Base-by-base conservation (phyloP, 2,113 vertebrate species). In the Chaetodon auriga region DNA sequence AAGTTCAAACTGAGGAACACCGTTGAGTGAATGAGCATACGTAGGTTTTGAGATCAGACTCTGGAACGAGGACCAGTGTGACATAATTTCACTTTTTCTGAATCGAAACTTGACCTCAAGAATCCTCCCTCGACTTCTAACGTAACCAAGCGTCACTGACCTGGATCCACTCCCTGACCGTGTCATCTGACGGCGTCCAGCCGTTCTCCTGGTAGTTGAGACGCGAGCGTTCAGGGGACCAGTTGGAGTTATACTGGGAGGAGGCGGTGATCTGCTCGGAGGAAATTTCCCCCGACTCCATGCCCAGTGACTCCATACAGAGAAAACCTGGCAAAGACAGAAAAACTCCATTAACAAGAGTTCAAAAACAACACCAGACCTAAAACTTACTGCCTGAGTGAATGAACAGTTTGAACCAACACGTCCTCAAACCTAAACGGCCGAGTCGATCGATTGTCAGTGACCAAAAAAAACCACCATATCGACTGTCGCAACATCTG, bases 121-220 rank as follows among this genome's bases (percentile, higher is more conserved):
- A 48, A 35, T 58, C 6, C 21, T 9, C 15, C 45, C 11, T 36
- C 0, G 60, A 54, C 36, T 14, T 65, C 11, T n/a, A 13, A 25
- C 0, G 9, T 23, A 8, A 13, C 14, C 25, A 5, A 38, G 30
- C 45, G 0, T 15, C 0, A 48, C 88, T 45, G 95, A 99, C 98
- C 97, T 99, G 97, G 83, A 99, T 97, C 98, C 98, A 99, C 81
- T 99, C 97, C 89, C 85, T 93, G 81, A 71, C 23, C 66, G 95
- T 97, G 91, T 99, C 98, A 45, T 97, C 96, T 18, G 97, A 97
- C 0, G 98, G 98, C 1, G 98, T 99, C 98, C 98, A 99, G 69
- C 97, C 98, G 14, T 99, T 99, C 86, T 97, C 97, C 5, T 92
- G 94, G 88, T 98, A 98, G 95, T 99, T 97, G 63, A 99, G 96